phyloP scores from a whole-genome alignment of 2,797 vertebrate genomes.

The Hoplostethus atlanticus region DNA sequence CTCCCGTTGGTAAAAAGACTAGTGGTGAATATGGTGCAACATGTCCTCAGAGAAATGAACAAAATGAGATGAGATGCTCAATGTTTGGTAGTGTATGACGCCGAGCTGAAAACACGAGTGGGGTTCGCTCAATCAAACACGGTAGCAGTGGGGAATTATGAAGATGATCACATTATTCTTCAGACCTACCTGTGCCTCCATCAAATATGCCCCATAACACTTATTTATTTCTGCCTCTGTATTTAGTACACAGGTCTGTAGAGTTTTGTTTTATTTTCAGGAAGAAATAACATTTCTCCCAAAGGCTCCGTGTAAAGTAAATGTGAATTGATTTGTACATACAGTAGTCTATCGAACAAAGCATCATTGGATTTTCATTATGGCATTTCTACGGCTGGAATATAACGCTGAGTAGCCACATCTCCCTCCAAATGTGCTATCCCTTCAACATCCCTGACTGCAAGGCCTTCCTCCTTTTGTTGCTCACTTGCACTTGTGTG shows the following conservation, averaged over 20 bases:
- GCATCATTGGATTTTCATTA: constrained; percentile 33
- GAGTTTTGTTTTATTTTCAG: constrained; percentile 22
- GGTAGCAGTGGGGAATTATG: neutral
- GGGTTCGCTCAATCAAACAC: neutral
- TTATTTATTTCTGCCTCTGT: constrained; percentile 9
- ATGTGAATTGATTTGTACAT: constrained; percentile 36
- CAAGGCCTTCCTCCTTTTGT: constrained; percentile 56
- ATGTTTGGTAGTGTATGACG: constrained; percentile 1
- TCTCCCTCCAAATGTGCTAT: constrained; percentile 50
- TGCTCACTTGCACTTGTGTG: constrained; percentile 52
- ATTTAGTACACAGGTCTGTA: neutral
- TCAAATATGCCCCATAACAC: neutral
- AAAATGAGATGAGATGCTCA: constrained; percentile 4
- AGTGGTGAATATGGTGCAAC: constrained; percentile 6
- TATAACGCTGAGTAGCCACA: constrained; percentile 52
- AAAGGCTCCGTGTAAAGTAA: constrained; percentile 13
- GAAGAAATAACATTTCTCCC: constrained; percentile 8
- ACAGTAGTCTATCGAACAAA: constrained; percentile 26
- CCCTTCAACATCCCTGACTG: constrained; percentile 55
- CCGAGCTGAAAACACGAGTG: neutral
- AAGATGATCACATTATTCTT: neutral
- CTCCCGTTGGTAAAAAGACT: constrained; percentile 14
- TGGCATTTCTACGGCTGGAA: constrained; percentile 33
- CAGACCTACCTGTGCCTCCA: neutral
- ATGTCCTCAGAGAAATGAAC: neutral